A percentile compares a stretch with the other conserved stretches of the same genome.
phyloP scores from a whole-genome alignment of 2,888 invertebrate genomes.

The Caenorhabditis afra region DNA sequence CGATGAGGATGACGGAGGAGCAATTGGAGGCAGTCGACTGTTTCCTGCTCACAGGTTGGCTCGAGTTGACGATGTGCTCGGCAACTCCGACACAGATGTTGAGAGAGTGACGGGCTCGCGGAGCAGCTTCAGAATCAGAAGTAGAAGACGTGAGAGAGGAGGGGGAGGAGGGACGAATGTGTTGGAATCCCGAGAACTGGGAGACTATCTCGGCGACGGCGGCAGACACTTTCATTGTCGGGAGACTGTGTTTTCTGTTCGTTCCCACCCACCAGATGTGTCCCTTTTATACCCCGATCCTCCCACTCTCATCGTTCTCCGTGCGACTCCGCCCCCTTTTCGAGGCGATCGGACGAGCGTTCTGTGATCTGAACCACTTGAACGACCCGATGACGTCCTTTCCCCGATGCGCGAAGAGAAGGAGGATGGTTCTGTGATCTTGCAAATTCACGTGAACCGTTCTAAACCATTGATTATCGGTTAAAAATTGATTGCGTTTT shows the following conservation, averaged over 20 bases:
- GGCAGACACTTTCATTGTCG: constrained; percentile 28
- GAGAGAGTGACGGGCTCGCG: constrained; percentile 18
- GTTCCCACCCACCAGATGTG: background rate
- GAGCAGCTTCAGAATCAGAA: background rate
- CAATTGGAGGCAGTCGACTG: constrained; percentile 26
- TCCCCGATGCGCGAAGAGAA: too few species aligned
- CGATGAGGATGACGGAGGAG: background rate
- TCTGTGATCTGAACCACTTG: constrained; percentile 11
- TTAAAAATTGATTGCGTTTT: too few species aligned
- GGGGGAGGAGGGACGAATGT: constrained; percentile 18
- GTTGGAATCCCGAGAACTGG: constrained; percentile 48
- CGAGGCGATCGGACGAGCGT: background rate
- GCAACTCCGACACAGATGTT: constrained; percentile 37
- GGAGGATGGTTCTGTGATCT: too few species aligned
- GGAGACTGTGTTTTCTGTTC: background rate
- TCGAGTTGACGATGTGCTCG: constrained; percentile 11
- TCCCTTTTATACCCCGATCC: background rate
- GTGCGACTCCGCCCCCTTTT: constrained; percentile 4
- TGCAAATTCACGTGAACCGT: too few species aligned
- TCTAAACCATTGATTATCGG: too few species aligned
- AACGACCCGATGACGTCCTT: too few species aligned
- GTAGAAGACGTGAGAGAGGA: constrained; percentile 2
- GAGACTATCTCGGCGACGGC: constrained; percentile 45
- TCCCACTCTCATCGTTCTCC: background rate
- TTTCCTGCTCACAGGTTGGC: constrained; percentile 30